Conservation (phyloP, 2,797 vertebrate species). For the Lithobates pipiens region DNA sequence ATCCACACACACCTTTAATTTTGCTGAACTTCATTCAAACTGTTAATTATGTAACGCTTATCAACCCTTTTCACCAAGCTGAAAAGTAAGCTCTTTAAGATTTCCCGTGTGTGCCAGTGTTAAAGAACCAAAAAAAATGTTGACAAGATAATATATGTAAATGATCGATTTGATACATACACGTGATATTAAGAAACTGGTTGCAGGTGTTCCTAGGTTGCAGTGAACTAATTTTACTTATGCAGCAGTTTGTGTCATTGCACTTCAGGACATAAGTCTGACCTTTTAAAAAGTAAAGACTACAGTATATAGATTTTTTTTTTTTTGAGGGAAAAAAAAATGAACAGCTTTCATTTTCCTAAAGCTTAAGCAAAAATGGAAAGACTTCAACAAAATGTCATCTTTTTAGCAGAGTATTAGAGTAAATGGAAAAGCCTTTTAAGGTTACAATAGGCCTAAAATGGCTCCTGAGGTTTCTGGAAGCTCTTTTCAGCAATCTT, state of each 20-base stretch:
- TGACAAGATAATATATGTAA: slow-evolving; percentile 26
- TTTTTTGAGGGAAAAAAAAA: no score
- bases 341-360: no score
- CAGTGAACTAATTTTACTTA: background rate
- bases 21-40: background rate
- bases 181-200: background rate
- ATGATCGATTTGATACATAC: background rate
- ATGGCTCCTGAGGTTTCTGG: no score
- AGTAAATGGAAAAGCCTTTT: no score
- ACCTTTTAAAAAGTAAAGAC: no score
- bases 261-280: no score
- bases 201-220: slow-evolving; percentile 12
- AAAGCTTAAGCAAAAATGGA: no score
- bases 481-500: no score
- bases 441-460: no score
- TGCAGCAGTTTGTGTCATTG: background rate
- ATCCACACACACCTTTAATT: background rate
- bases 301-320: no score
- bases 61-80: background rate
- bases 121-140: background rate
- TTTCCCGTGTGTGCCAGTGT: background rate
- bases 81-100: background rate
- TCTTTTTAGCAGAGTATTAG: no score
- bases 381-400: no score
- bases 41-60: slow-evolving; percentile 2